Base-by-base conservation (phyloP, 2,797 vertebrate genomes). In the Balearica regulorum region DNA sequence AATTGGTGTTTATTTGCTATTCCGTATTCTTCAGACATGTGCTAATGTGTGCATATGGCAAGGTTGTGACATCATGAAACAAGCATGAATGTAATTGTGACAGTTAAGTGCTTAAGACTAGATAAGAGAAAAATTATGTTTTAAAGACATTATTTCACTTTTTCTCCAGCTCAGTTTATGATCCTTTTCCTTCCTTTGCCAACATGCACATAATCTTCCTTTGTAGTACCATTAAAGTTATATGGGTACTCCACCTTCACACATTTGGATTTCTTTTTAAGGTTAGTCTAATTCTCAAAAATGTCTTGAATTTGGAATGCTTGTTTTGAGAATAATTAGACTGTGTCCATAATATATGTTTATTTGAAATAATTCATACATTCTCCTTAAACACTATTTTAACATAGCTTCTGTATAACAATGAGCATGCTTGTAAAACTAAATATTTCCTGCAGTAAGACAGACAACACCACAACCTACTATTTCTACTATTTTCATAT, bases 1-100 rank as follows among this genome's bases (percentile, higher is more conserved):
- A 96, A 94, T 84, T 89, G 51, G 18, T 76, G 22, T 16, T 73
- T 84, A 81, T 96, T 87, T 93, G 5, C 26, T 92, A 60, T 76
- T 73, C 60, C 39, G 20, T 83, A 37, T 87, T 87, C 55, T 91
- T 89, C 73, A 84, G 58, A 90, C 10, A 12, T 11, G 21, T 41
- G 31, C n/a, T 66, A 83, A 81, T 37, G 2, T 64, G 35, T 83
- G 16, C 72, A 65, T 77, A 95, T 57, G 68, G 33, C 24, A 87
- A 82, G 64, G 66, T 26, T 94, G 55, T 41, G 64, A 83, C 29
- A 87, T 43, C 70, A 90, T 35, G 39, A 81, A 93, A 82, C 13
- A 89, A 92, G 3, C 15, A 83, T 33, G 41, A 81, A 62, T 62
- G 41, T 28, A 90, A 41, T 58, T 72, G 7, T 68, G 66, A 71